Evolutionary conservation across 1,140 invertebrate genomes (phyloP), one percentile per base, ranked within the genome.

Genomic region (Pogonognathellus flavescens): DNA sequence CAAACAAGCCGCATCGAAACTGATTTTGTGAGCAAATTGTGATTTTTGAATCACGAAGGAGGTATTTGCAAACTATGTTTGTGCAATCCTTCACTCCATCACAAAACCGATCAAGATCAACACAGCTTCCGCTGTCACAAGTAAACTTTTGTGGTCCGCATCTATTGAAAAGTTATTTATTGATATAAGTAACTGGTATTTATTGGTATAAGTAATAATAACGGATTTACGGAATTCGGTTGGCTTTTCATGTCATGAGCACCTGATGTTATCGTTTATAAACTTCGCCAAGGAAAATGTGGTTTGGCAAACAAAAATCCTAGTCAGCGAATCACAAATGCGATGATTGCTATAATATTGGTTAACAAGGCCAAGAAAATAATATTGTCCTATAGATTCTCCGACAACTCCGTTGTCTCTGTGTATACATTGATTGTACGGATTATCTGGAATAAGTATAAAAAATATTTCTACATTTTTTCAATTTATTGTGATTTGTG

Each of bases 91-190:
- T 0, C 0, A 83, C 8, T 62, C 57, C 81, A 60, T 83, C 59
- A 18, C 81, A 83, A 41, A 22, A 60, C 13, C 57, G n/a, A 31
- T 83, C 55, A 22, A 60, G 16, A 14, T 59, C 55, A 1, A 83
- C 41, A 60, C 81, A 83, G 10, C 18, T 1, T 2, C 81, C 81
- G 16, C 8, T 60, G 81, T 83, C 81, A 60, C 83, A 84, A 20
- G 62, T 52, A 31, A 84, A 84, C 16, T 82, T n/a, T 4, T 0
- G 22, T 25, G 60, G 10, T 9, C 60, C 60, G 8, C 60, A 66
- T 25, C 60, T 66, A 25, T 4, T 11, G 3, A 20, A 60, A 60
- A 1, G 3, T 60, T 60, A 14, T 14, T 6, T n/a, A 59, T n/a
- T 16, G 18, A 0, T 16, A 59, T 59, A 16, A 59, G 16, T 59